phyloP scores from a whole-genome alignment of 2,797 vertebrate species.

The Simalia tracyae region DNA sequence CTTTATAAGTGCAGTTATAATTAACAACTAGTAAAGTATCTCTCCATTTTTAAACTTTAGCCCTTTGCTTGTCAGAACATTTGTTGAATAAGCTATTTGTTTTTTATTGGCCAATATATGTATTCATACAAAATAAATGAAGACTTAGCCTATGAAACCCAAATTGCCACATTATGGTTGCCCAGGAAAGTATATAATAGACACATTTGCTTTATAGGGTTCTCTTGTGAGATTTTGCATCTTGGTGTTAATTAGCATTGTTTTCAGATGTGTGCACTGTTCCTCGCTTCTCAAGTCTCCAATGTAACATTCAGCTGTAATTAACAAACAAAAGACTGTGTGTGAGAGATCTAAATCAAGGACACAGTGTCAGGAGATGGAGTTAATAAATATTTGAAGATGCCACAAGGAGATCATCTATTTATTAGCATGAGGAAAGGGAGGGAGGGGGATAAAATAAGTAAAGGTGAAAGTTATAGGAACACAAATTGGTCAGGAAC shows the following conservation, averaged over 20 bases:
- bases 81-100: constrained; percentile 1
- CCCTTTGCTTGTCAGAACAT: not conserved
- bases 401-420: not conserved
- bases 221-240: constrained; percentile 5
- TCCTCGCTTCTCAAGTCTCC: not conserved
- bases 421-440: not conserved
- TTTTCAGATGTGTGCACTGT: not conserved
- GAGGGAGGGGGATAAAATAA: not conserved
- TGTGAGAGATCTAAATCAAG: constrained; percentile 18
- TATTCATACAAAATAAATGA: not conserved
- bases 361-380: rapidly evolving
- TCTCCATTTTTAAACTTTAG: not conserved
- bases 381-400: constrained; percentile 6
- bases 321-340: constrained; percentile 11
- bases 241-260: constrained; percentile 1
- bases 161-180: not conserved
- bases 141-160: not conserved
- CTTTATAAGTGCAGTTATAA: not conserved
- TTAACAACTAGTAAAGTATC: not conserved
- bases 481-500: not conserved
- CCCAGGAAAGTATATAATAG: constrained; percentile 1
- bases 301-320: constrained; percentile 8
- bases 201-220: not conserved
- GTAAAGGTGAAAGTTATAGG: not conserved
- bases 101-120: not conserved